Conservation (phyloP, 2,797 vertebrate genomes). For the Odontamblyopus lacepedii region DNA sequence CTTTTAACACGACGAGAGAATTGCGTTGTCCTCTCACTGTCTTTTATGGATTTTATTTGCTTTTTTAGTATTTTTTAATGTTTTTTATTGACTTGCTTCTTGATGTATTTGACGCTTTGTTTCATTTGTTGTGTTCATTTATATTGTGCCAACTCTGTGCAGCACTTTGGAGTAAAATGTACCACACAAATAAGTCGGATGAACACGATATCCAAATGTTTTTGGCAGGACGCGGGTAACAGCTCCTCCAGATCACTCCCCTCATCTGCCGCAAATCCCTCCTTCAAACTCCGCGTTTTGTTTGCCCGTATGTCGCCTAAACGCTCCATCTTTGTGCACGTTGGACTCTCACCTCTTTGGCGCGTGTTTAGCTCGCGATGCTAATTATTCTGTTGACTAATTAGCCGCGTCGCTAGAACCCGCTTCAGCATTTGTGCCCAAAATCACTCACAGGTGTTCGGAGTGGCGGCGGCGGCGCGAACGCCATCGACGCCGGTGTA, state of each 20-base stretch:
- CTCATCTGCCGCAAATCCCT: neutral
- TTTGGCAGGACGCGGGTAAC: no score
- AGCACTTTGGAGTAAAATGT: no score
- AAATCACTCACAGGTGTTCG: constrained; percentile 8
- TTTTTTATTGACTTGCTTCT: no score
- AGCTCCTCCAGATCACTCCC: neutral
- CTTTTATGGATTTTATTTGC: no score
- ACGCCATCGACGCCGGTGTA: constrained; percentile 19
- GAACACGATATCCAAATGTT: no score
- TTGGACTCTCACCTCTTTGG: neutral
- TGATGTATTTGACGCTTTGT: no score
- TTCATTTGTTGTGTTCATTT: no score
- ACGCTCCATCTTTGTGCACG: neutral
- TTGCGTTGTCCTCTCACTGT: no score
- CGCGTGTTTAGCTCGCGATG: neutral
- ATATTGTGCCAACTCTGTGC: no score
- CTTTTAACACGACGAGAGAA: no score
- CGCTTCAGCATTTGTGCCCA: neutral
- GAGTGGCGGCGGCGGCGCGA: neutral
- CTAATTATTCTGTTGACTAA: constrained; percentile 23
- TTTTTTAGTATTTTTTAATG: no score
- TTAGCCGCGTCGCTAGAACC: constrained; percentile 1
- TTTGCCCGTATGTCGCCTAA: neutral
- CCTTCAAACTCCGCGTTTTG: neutral
- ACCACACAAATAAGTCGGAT: no score